These are phyloP conservation scores for Lasioglossum oenotherae DNA, from an alignment of 2,888 invertebrate genomes.

Conservation along the genomic window DNA sequence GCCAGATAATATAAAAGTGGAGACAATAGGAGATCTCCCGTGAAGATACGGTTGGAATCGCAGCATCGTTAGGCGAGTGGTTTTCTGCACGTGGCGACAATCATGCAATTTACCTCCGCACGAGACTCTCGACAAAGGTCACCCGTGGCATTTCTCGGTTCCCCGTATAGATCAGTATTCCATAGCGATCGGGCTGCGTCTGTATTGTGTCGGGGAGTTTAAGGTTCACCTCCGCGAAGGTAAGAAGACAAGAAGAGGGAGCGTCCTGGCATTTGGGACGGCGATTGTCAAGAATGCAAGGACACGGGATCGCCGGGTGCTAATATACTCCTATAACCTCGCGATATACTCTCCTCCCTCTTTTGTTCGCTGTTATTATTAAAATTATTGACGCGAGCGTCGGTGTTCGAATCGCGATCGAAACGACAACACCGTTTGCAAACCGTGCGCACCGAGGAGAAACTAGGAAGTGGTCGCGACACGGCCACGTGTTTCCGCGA, in stretches of 20 bases:
- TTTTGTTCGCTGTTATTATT: slow-evolving; percentile 37
- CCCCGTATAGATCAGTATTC: slow-evolving; percentile 23
- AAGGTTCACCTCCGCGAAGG: slow-evolving; percentile 55
- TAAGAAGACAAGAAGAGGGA: slow-evolving; percentile 67
- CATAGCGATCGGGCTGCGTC: slow-evolving; percentile 12
- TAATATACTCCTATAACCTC: slow-evolving; percentile 14
- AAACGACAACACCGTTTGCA: slow-evolving; percentile 21
- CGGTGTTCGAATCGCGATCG: neutral
- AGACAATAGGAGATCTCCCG: slow-evolving; percentile 2
- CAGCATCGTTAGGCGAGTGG: slow-evolving; percentile 34
- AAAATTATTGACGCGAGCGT: slow-evolving; percentile 41
- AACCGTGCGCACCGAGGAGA: slow-evolving; percentile 49
- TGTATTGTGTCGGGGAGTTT: slow-evolving; percentile 28
- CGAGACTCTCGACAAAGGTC: slow-evolving; percentile 56
- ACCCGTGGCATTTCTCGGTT: slow-evolving; percentile 29
- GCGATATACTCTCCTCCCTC: slow-evolving; percentile 9
- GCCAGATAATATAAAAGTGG: neutral
- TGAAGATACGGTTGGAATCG: slow-evolving; percentile 30
- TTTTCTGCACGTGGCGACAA: slow-evolving; percentile 63
- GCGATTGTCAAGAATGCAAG: slow-evolving; percentile 75
- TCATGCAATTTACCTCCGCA: slow-evolving; percentile 57
- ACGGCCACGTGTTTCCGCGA: slow-evolving; percentile 26
- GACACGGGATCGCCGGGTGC: slow-evolving; percentile 60
- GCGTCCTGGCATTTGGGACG: slow-evolving; percentile 77
- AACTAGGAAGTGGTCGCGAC: slow-evolving; percentile 64